Conservation (phyloP, 2,113 vertebrate genomes). For the Amia ocellicauda region DNA sequence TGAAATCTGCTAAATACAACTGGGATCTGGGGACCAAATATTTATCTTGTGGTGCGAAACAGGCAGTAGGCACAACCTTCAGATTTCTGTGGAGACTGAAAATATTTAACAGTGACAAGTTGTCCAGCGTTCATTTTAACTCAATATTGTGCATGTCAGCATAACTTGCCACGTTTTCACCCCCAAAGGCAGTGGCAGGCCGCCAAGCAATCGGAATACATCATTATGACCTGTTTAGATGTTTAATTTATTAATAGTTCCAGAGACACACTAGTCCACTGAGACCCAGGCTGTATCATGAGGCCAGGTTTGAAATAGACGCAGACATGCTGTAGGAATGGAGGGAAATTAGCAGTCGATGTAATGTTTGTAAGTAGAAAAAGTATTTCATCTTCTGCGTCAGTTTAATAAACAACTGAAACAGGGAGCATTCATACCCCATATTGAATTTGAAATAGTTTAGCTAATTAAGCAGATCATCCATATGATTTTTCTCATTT, state of each 20-base stretch:
- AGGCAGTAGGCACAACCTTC: background rate
- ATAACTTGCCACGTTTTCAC: constrained; percentile 7
- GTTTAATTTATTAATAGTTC: background rate
- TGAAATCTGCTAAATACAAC: constrained; percentile 29
- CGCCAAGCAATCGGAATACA: background rate
- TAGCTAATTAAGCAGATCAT: too few relatives aligned
- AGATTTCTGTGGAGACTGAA: constrained; percentile 1
- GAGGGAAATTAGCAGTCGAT: too few relatives aligned
- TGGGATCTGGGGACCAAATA: constrained; percentile 19
- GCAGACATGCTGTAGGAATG: too few relatives aligned
- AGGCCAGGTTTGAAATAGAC: too few relatives aligned
- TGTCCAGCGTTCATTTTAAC: background rate
- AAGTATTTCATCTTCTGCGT: too few relatives aligned
- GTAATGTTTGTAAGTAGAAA: too few relatives aligned
- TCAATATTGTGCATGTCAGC: constrained; percentile 25
- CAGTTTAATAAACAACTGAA: too few relatives aligned
- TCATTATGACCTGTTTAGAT: background rate
- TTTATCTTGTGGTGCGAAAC: constrained; percentile 6
- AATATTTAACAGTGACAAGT: background rate
- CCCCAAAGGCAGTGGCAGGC: background rate
- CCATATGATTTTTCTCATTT: too few relatives aligned
- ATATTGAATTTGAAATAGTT: too few relatives aligned
- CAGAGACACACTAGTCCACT: too few relatives aligned
- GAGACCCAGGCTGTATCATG: too few relatives aligned
- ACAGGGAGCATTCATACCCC: too few relatives aligned